Percentiles rank a stretch among this genome's conserved stretches.
phyloP scores from a whole-genome alignment of 2,888 invertebrate species.

The Eucera pruinosa region DNA sequence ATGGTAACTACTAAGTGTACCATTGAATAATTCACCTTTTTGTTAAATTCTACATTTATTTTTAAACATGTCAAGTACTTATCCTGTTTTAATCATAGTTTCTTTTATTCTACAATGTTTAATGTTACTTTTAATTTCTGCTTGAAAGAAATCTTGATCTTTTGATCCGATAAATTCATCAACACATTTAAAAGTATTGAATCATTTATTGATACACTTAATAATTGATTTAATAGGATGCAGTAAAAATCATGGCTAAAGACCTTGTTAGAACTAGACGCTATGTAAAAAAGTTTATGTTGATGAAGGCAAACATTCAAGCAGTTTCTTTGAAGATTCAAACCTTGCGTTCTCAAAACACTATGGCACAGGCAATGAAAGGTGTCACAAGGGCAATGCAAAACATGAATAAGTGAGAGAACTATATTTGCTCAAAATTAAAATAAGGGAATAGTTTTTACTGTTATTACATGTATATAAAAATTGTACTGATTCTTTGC shows the following conservation, averaged over 20 bases:
- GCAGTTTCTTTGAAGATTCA: conserved; percentile 99
- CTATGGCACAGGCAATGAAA: conserved; percentile 99
- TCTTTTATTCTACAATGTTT: no score
- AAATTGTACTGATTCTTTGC: no score
- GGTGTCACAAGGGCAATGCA: conserved; percentile 99
- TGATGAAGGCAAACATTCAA: conserved; percentile 99
- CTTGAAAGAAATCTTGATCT: no score
- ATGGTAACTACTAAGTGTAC: conserved; percentile 91
- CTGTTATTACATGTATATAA: background rate
- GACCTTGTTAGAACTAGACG: conserved; percentile 98
- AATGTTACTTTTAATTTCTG: no score
- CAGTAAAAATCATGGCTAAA: conserved; percentile 99
- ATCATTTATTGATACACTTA: background rate
- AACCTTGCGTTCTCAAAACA: conserved; percentile 98
- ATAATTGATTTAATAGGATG: conserved; percentile 88
- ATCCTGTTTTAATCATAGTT: no score
- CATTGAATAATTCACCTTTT: no score
- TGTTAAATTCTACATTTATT: no score
- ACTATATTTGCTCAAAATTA: background rate
- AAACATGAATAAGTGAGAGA: conserved; percentile 94
- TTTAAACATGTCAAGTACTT: no score
- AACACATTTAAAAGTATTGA: background rate
- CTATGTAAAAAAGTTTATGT: conserved; percentile 98
- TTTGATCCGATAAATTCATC: no score
- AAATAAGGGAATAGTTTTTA: background rate